Percentiles rank a stretch among this genome's conserved stretches.
These are phyloP conservation scores for Suillia variegata DNA, from an alignment of 2,888 invertebrate species.

Conservation along the genomic window DNA sequence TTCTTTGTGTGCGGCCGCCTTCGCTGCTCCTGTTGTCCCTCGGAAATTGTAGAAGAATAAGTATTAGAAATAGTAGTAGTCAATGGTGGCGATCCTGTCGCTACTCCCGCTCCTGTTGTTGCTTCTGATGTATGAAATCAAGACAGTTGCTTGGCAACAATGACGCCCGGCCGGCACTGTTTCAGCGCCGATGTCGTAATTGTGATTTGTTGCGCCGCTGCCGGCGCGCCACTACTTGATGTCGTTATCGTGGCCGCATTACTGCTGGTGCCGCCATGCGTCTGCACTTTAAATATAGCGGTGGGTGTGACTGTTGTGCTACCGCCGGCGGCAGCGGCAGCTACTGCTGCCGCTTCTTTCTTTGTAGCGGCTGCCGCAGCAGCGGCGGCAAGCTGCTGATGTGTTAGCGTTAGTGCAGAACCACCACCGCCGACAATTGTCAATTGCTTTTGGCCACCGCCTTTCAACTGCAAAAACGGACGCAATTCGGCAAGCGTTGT, in stretches of 20 bases:
- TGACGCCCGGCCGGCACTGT: slow-evolving; percentile 85
- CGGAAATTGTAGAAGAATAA: background rate
- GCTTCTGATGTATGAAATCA: slow-evolving; percentile 64
- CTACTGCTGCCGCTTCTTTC: slow-evolving; percentile 38
- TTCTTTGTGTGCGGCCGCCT: background rate
- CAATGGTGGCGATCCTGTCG: background rate
- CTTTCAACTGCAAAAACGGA: slow-evolving; percentile 69
- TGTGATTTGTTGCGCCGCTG: slow-evolving; percentile 37
- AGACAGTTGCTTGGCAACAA: slow-evolving; percentile 84
- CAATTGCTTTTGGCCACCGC: slow-evolving; percentile 59
- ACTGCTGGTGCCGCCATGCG: too few species aligned
- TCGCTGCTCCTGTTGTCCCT: slow-evolving; percentile 5
- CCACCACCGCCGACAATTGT: slow-evolving; percentile 42
- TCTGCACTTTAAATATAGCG: slow-evolving; percentile 56
- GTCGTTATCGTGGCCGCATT: background rate
- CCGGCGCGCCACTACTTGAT: slow-evolving; percentile 25
- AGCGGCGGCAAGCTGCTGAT: slow-evolving; percentile 28
- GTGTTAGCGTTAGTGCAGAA: slow-evolving; percentile 40
- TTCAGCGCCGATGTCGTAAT: slow-evolving; percentile 62
- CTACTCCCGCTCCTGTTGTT: slow-evolving; percentile 17
- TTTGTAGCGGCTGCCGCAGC: slow-evolving; percentile 15
- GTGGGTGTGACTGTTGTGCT: slow-evolving; percentile 47
- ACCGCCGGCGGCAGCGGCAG: slow-evolving; percentile 32
- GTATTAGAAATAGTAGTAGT: background rate
- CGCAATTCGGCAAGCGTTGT: slow-evolving; percentile 67